These are phyloP conservation scores for Streptopelia turtur DNA, from an alignment of 2,797 vertebrate species.

Conservation along the genomic window DNA sequence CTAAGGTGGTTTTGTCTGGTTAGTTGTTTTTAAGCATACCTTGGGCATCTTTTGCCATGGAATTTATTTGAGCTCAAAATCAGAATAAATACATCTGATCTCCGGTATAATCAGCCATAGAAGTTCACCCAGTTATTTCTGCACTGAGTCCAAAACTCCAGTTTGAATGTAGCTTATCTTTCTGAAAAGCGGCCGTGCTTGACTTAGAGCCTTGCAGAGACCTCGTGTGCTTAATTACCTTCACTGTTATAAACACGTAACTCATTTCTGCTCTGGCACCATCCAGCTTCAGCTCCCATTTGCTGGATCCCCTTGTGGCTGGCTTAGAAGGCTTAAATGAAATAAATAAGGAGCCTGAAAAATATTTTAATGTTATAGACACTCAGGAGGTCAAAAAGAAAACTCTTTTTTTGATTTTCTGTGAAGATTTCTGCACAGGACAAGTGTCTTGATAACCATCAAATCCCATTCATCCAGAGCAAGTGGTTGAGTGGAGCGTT, in stretches of 20 bases:
- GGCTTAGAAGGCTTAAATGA: neutral
- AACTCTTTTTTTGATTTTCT: neutral
- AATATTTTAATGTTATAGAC: neutral
- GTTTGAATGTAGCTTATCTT: neutral
- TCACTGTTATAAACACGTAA: neutral
- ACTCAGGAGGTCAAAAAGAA: neutral
- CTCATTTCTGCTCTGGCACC: neutral
- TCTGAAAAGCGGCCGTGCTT: neutral
- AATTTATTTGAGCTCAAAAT: neutral
- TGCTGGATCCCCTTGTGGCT: neutral
- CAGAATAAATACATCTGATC: neutral
- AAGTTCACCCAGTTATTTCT: neutral
- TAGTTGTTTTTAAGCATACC: neutral
- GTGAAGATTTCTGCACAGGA: neutral
- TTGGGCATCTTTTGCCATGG: neutral
- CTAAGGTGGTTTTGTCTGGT: too few relatives aligned
- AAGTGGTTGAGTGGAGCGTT: neutral
- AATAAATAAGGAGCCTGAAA: neutral
- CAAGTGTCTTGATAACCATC: neutral
- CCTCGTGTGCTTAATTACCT: neutral
- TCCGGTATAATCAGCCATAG: neutral
- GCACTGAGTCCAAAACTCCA: accelerated
- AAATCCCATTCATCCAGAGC: neutral
- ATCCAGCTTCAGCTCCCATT: neutral
- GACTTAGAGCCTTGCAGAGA: neutral